Base-by-base conservation (phyloP, 2,888 invertebrate genomes). In the Falcaria lacertinaria region DNA sequence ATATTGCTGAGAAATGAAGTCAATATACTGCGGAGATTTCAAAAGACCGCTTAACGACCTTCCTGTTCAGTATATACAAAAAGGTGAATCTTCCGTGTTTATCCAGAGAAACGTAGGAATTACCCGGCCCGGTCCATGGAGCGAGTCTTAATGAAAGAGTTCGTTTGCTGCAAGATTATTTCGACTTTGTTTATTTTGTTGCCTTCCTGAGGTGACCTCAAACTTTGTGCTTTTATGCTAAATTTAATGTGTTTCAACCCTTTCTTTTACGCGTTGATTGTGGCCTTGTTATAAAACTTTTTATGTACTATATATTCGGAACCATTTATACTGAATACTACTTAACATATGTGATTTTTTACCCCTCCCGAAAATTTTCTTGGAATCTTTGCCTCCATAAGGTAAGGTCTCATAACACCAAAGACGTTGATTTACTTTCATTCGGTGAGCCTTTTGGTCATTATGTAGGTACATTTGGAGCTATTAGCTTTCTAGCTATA, bases 111-210 rank as follows among this genome's bases (percentile, higher is more conserved):
- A 66, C 69, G 66, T 59, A 52, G 66, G 71, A 73, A 73, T 80
- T 74, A 70, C 72, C 66, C 64, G 66, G 61, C 63, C 57, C 64
- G 62, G 72, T 65, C 69, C 60, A 63, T 64, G 70, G 22, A 37
- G 37, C 64, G 59, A 70, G 60, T 72, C 74, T 73, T 80, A 82
- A 82, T 82, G 79, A 80, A 84, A 83, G 79, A 77, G 74, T 78
- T 79, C 68, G 66, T 73, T 74, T 67, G 69, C 64, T 65, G 60
- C 52, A 66, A 72, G 71, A 80, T 76, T 78, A 77, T 80, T 81
- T 70, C 54, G 55, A 68, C 64, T 69, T 72, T 74, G 72, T 77
- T 80, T 80, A 75, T 79, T 80, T 76, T 69, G 59, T 59, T 73
- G 56, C 54, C 49, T 52, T 60, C 58, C 56, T 54, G 47, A 54